phyloP scores from a whole-genome alignment of 2,888 invertebrate genomes.

The Torymus texanus region DNA sequence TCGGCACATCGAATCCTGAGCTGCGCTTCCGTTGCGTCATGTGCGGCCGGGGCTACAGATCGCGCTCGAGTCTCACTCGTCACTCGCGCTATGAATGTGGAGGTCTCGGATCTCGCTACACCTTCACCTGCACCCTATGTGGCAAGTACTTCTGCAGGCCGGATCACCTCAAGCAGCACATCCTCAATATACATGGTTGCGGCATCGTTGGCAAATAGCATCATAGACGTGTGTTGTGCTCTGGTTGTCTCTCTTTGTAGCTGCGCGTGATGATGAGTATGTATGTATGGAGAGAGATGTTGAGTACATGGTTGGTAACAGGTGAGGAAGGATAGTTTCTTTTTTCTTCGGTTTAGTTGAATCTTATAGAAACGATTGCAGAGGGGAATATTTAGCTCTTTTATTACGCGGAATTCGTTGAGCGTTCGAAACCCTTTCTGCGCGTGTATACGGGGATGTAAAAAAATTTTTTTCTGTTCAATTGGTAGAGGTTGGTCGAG shows the following conservation, averaged over 20 bases:
- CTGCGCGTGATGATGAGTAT: background rate
- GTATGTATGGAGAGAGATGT: no score
- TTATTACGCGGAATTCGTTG: no score
- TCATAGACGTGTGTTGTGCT: background rate
- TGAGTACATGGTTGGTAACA: no score
- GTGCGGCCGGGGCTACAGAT: slow-evolving; percentile 73
- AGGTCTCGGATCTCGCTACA: slow-evolving; percentile 73
- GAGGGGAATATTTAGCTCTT: no score
- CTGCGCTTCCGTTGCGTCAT: slow-evolving; percentile 73
- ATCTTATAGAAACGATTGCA: background rate
- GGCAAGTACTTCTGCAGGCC: slow-evolving; percentile 75
- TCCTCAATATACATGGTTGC: slow-evolving; percentile 73
- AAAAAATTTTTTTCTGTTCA: no score
- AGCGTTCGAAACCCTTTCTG: no score
- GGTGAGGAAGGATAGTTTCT: background rate
- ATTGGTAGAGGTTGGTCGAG: no score
- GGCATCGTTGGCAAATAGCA: slow-evolving; percentile 68
- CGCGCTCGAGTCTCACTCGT: slow-evolving; percentile 72
- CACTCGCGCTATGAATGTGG: slow-evolving; percentile 75
- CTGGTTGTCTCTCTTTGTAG: background rate
- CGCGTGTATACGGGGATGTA: no score
- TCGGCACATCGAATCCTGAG: slow-evolving; percentile 61
- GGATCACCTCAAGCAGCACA: slow-evolving; percentile 75
- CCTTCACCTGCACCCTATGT: slow-evolving; percentile 74
- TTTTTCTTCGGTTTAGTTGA: background rate